Conservation (phyloP, 2,113 vertebrate species). For the Typhlomys cinereus region DNA sequence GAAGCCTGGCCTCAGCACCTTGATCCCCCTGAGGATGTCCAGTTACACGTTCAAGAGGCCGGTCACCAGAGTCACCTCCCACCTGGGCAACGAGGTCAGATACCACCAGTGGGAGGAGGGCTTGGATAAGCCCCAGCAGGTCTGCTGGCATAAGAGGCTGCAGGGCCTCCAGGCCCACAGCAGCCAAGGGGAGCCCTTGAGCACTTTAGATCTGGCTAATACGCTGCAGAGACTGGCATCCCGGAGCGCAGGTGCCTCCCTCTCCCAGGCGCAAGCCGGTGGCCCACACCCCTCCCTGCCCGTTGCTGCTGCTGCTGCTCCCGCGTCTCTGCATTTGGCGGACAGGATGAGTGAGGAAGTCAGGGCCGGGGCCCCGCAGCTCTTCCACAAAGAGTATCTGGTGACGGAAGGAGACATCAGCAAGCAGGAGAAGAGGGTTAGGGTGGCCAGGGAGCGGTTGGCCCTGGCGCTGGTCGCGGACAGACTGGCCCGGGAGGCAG, state of each 20-base stretch:
- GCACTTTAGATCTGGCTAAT: slow-evolving; percentile 32
- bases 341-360: not conserved
- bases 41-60: slow-evolving; percentile 56
- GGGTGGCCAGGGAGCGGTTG: slow-evolving; percentile 61
- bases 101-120: slow-evolving; percentile 58
- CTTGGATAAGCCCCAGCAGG: slow-evolving; percentile 61
- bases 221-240: not conserved
- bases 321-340: not conserved
- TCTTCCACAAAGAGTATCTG: slow-evolving; percentile 31
- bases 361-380: not conserved
- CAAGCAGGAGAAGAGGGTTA: slow-evolving; percentile 66
- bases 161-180: slow-evolving; percentile 67
- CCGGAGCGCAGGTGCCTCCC: not conserved
- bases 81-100: slow-evolving; percentile 64
- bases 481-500: slow-evolving; percentile 2
- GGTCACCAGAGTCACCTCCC: slow-evolving; percentile 63
- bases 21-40: slow-evolving; percentile 69
- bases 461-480: slow-evolving; percentile 21
- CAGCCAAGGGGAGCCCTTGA: slow-evolving; percentile 37
- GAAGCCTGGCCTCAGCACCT: slow-evolving; percentile 25
- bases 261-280: too few relatives aligned
- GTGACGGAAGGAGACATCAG: slow-evolving; percentile 68
- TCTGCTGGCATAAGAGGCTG: slow-evolving; percentile 65
- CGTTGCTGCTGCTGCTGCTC: too few relatives aligned
- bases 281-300: not conserved